Base-by-base conservation (phyloP, 2,888 invertebrate genomes). In the Cordilura impudica region DNA sequence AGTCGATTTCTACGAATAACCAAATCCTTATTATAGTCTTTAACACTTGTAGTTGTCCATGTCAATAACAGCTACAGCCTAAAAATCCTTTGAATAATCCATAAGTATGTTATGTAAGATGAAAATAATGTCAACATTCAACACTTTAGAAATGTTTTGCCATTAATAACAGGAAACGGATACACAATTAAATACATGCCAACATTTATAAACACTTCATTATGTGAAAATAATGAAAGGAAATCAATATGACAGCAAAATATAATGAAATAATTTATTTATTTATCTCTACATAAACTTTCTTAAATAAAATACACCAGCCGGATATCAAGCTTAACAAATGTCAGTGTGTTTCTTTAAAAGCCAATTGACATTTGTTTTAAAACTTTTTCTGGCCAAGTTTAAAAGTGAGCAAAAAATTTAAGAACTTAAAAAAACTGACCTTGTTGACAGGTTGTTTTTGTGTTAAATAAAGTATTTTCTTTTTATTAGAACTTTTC, bases 161-260 rank as follows among this genome's bases (percentile, higher is more conserved):
- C 5, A 60, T 63, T 56, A 63, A 49, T 74, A 69, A 63, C 45
- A 54, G 67, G 53, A 67, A 69, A 54, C 66, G 51, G 66, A 75
- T 61, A 75, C 21, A 74, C 21, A 51, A 53, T 69, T 54, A 69
- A 67, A 60, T 54, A 67, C 26, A 54, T 58, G 47, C 19, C 53
- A 54, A 16, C 39, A 18, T 35, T 63, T 18, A 39, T 47, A 12
- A 31, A 21, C 51, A 43, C 31, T 74, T 53, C 4, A 73, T 63
- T 72, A 49, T 31, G 10, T 2, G 31, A 31, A 31, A 31, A 31
- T 31, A 10, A 31, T 31, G 31, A 31, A 31, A 31, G 31, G 31
- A 31, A 31, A 31, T 31, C 8, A 31, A 31, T 10, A 10, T 31
- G 31, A 31, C 31, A 31, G 31, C 31, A 10, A 31, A 31, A 10